These are phyloP conservation scores for Mythimna loreyi DNA, from an alignment of 2,888 invertebrate genomes.

Conservation along the genomic window DNA sequence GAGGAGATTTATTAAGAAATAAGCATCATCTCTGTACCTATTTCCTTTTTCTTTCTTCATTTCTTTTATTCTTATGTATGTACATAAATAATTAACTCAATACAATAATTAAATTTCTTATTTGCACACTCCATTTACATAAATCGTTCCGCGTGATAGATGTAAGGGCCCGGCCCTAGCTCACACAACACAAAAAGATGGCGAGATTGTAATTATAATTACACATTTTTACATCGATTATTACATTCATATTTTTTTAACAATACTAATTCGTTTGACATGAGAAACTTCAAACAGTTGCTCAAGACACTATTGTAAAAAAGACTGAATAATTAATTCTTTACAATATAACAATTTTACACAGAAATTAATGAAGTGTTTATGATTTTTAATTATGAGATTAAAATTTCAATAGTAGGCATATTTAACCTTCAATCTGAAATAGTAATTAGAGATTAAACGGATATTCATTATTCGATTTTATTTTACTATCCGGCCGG, in stretches of 20 bases:
- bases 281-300: slow-evolving; percentile 47
- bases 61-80: no score
- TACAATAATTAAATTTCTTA: slow-evolving; percentile 8
- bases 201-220: slow-evolving; percentile 50
- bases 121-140: slow-evolving; percentile 1
- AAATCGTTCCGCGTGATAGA: slow-evolving; percentile 25
- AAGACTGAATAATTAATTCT: slow-evolving; percentile 6
- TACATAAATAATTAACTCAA: background rate
- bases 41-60: no score
- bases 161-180: slow-evolving; percentile 13
- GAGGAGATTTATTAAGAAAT: no score
- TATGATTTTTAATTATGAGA: slow-evolving; percentile 12
- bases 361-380: slow-evolving; percentile 9
- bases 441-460: slow-evolving; percentile 1
- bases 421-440: background rate
- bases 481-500: slow-evolving; percentile 5
- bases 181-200: slow-evolving; percentile 24
- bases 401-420: background rate
- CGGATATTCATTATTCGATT: background rate
- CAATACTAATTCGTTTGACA: slow-evolving; percentile 44
- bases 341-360: slow-evolving; percentile 3
- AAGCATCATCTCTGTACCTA: no score
- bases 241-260: slow-evolving; percentile 36
- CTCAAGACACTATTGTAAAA: slow-evolving; percentile 27
- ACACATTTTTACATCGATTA: slow-evolving; percentile 34